phyloP scores from a whole-genome alignment of 2,888 invertebrate genomes.

The Diaprepes abbreviatus region DNA sequence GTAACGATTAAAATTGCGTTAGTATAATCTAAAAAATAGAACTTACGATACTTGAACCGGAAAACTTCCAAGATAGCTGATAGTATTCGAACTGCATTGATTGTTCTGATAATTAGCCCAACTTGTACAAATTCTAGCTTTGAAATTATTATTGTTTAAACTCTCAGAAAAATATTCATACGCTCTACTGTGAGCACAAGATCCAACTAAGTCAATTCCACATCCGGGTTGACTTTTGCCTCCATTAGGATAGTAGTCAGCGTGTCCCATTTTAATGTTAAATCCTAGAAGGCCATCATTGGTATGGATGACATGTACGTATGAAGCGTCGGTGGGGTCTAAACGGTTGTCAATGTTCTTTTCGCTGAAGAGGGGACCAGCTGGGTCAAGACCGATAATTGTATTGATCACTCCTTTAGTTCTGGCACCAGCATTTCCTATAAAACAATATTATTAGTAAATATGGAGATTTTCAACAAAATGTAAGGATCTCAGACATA shows the following conservation, averaged over 20 bases:
- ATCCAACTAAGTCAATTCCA: constrained; percentile 57
- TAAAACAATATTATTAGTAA: no score
- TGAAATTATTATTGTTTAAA: constrained; percentile 52
- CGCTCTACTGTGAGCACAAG: constrained; percentile 68
- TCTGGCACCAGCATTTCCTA: constrained; percentile 52
- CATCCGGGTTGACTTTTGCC: constrained; percentile 64
- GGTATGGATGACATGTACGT: constrained; percentile 64
- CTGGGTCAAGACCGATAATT: constrained; percentile 63
- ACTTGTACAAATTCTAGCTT: constrained; percentile 23
- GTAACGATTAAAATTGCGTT: no score
- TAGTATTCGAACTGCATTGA: constrained; percentile 47
- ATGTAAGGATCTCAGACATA: no score
- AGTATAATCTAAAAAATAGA: no score
- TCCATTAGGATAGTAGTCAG: constrained; percentile 64
- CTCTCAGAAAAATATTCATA: constrained; percentile 68
- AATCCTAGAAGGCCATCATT: constrained; percentile 52
- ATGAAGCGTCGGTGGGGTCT: constrained; percentile 60
- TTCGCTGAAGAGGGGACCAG: constrained; percentile 57
- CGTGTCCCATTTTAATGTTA: constrained; percentile 57
- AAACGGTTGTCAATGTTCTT: constrained; percentile 57
- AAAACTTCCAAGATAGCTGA: constrained; percentile 48
- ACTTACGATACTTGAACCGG: constrained; percentile 42
- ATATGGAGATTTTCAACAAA: no score
- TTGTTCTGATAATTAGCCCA: constrained; percentile 29
- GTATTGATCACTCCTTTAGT: constrained; percentile 53